phyloP scores from a whole-genome alignment of 2,888 invertebrate genomes.

The Creontiades dilutus region DNA sequence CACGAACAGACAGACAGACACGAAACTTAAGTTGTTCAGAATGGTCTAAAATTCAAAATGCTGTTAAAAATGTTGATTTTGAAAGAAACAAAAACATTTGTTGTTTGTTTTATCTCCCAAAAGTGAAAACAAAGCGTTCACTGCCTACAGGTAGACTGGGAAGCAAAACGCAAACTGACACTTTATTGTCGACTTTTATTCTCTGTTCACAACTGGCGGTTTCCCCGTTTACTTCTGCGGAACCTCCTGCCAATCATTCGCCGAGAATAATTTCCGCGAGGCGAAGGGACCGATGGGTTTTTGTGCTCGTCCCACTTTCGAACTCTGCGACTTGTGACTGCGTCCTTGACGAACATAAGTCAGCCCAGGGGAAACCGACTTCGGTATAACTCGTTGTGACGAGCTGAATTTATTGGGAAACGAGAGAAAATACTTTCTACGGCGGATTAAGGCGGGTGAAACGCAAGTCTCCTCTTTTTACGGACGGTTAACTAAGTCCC shows the following conservation, averaged over 20 bases:
- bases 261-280: not conserved
- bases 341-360: conserved; percentile 33
- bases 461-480: too few species aligned
- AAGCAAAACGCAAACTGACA: too few species aligned
- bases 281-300: not conserved
- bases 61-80: too few species aligned
- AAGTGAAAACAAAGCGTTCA: too few species aligned
- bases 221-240: not conserved
- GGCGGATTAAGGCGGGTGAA: not conserved
- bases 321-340: not conserved
- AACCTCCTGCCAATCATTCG: not conserved
- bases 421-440: not conserved
- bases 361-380: not conserved
- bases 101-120: too few species aligned
- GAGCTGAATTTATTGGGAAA: not conserved
- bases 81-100: too few species aligned
- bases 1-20: too few species aligned
- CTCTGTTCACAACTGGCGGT: not conserved
- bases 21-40: too few species aligned
- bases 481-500: too few species aligned
- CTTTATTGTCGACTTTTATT: too few species aligned
- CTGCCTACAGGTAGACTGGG: too few species aligned
- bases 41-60: too few species aligned
- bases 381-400: not conserved
- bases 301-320: not conserved